Evolutionary conservation across 2,113 vertebrate species (phyloP).

Genomic region (Jacana jacana): DNA sequence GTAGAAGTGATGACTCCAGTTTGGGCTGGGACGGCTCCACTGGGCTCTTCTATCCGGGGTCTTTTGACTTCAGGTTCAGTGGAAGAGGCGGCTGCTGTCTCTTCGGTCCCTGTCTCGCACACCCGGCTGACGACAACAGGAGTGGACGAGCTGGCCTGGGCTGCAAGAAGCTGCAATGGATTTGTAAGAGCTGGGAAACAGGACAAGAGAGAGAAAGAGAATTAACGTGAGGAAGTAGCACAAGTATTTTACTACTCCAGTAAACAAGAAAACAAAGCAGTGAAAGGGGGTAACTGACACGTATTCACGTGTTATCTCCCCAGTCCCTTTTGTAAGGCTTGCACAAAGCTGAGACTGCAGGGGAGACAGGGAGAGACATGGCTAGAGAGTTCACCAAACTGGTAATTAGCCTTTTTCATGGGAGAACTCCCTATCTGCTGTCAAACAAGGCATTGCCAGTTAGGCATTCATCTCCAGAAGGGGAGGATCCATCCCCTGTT

Average conservation of each 20-base stretch:
- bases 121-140: constrained; percentile 87
- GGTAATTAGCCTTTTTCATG: background rate
- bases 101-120: constrained; percentile 73
- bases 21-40: constrained; percentile 69
- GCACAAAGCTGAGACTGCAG: background rate
- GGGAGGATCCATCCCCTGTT: background rate
- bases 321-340: background rate
- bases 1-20: constrained; percentile 84
- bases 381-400: background rate
- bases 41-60: constrained; percentile 83
- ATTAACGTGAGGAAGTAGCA: background rate
- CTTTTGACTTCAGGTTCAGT: constrained; percentile 87
- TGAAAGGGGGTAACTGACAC: background rate
- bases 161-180: constrained; percentile 92
- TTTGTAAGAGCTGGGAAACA: constrained; percentile 83
- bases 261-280: background rate
- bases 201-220: background rate
- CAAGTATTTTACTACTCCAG: background rate
- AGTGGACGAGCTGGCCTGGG: constrained; percentile 93
- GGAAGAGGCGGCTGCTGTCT: constrained; percentile 43
- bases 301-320: background rate
- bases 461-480: background rate
- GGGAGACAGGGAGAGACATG: background rate
- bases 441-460: background rate
- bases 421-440: background rate